Conservation (phyloP, 2,797 vertebrate genomes). For the Mycteria americana region DNA sequence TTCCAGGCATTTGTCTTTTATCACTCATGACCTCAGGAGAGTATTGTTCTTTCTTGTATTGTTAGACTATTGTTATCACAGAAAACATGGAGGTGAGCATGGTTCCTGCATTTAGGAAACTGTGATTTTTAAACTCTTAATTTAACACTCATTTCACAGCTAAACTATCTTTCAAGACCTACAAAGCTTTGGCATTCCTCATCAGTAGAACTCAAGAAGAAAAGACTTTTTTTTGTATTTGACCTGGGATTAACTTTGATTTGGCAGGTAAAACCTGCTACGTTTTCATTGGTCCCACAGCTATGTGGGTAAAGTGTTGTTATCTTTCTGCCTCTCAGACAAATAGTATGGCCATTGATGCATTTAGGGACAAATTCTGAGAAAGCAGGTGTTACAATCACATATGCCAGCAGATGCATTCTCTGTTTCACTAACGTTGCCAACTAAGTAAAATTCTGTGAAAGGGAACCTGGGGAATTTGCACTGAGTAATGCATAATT, state of each 20-base stretch:
- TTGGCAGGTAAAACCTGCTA: background rate
- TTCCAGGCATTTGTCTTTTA: slow-evolving; percentile 1
- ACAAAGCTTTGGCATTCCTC: background rate
- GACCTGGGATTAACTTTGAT: background rate
- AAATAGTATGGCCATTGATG: background rate
- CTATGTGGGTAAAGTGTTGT: background rate
- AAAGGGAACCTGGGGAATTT: background rate
- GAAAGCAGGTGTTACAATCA: background rate
- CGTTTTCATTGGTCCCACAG: background rate
- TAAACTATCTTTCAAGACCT: background rate
- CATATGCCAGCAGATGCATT: background rate
- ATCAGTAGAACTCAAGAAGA: background rate
- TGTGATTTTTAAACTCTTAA: background rate
- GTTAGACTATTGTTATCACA: background rate
- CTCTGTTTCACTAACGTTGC: background rate
- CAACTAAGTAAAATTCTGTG: background rate
- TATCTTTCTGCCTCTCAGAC: background rate
- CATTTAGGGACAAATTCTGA: background rate
- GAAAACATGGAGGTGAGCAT: background rate
- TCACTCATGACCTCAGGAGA: background rate
- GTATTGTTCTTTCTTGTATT: background rate
- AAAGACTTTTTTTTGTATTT: background rate
- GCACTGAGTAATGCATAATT: background rate
- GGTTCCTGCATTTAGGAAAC: background rate
- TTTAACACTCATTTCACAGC: background rate